Evolutionary conservation across 2,113 vertebrate genomes (phyloP), one percentile per base, ranked within the genome.

Genomic region (Limnothrissa miodon): DNA sequence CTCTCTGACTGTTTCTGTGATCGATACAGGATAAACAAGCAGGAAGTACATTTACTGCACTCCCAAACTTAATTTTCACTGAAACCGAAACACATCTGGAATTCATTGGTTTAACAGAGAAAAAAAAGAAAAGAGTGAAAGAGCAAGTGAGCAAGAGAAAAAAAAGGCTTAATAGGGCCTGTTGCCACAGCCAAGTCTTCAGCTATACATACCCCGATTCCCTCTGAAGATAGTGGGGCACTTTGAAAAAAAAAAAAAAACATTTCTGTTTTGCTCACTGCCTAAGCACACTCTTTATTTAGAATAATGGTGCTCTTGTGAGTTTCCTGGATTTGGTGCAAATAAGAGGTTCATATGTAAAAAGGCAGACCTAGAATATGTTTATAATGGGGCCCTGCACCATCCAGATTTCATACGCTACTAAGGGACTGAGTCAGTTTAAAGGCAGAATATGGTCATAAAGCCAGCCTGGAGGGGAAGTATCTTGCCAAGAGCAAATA

Each of bases 21-120:
- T 90, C 8, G 53, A 82, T 89, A 88, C 90, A 80, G 45, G 78
- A 46, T 42, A 21, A 19, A 88, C 82, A 86, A 89, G 15, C 53
- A 86, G 90, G 80, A 91, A 90, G 82, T 21, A 25, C 85, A 51
- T 88, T 90, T 17, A 15, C 80, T 90, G 88, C 21, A 21, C 89
- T 78, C 82, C 86, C 82, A 0, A 87, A 82, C 89, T 93, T 81
- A 89, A 85, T 88, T 89, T 89, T 89, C 85, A 90, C 90, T 92
- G 94, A 83, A 87, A 88, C 91, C 92, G 91, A 80, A 88, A 85
- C 87, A 95, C 96, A 97, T 97, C 96, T 97, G 97, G 96, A 96
- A 95, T 89, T 94, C 92, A 96, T 97, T 95, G 87, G 70, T 1
- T 0, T 85, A 83, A 4, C 0, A 79, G 85, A 82, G 86, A 89